Percentiles rank a stretch among this genome's conserved stretches.
Evolutionary conservation across 2,797 vertebrate species (phyloP).

Genomic region (Cossypha heuglini): DNA sequence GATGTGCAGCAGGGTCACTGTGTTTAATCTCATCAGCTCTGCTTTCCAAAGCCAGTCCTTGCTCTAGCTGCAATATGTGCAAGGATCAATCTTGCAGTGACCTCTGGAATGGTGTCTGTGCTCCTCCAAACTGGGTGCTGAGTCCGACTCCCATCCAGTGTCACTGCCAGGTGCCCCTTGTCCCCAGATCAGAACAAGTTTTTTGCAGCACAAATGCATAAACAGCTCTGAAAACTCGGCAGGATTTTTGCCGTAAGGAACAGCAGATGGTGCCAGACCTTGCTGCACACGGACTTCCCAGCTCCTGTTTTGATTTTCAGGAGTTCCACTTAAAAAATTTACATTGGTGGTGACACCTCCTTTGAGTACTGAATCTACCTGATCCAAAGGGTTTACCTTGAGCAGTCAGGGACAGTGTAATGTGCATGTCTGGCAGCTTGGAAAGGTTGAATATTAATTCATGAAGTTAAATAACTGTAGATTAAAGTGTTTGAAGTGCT

Average conservation of each 20-base stretch:
- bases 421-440: not conserved
- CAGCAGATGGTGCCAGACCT: conserved; percentile 68
- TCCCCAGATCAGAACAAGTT: not conserved
- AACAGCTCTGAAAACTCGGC: not conserved
- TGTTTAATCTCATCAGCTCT: not conserved
- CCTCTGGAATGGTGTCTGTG: fast-evolving
- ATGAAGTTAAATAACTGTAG: not conserved
- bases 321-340: not conserved
- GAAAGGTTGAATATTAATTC: not conserved
- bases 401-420: not conserved
- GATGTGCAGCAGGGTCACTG: not conserved
- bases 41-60: not conserved
- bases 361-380: not conserved
- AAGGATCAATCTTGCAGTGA: not conserved
- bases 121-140: not conserved
- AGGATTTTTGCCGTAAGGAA: conserved; percentile 29
- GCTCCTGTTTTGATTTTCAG: not conserved
- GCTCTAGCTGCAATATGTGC: fast-evolving
- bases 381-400: not conserved
- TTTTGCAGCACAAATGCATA: not conserved
- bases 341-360: not conserved
- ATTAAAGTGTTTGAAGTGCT: not conserved
- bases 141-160: not conserved
- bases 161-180: not conserved
- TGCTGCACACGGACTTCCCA: not conserved